A percentile compares a stretch with the other conserved stretches of the same genome.
Conservation (phyloP, 2,113 vertebrate species). For the Myrmophylax atrothorax region DNA sequence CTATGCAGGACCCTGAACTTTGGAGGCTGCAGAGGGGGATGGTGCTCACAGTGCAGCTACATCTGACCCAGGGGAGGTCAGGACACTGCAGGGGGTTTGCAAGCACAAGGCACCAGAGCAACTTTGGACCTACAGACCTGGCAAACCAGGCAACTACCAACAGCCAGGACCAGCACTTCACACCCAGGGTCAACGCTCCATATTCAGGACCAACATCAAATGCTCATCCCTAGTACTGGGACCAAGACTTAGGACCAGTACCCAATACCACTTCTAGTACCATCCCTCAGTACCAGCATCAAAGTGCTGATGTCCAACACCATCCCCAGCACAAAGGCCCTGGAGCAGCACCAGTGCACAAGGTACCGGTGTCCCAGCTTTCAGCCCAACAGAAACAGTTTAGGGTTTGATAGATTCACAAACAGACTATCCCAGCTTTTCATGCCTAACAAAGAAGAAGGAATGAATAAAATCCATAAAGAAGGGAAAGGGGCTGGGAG, state of each 20-base stretch:
- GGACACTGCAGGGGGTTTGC: fast-evolving
- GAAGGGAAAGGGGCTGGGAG: neutral
- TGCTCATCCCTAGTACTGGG: neutral
- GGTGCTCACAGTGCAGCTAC: neutral
- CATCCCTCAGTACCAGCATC: neutral
- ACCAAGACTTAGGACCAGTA: neutral
- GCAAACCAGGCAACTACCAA: neutral
- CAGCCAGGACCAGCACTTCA: neutral
- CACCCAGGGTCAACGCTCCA: neutral
- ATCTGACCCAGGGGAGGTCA: fast-evolving
- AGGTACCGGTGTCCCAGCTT: neutral
- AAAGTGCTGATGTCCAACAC: neutral
- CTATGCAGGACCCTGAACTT: neutral
- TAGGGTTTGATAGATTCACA: neutral
- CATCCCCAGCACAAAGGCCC: neutral
- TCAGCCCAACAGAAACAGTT: neutral
- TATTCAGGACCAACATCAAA: neutral
- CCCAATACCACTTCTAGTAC: neutral
- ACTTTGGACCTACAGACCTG: neutral
- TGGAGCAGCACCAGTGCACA: fast-evolving
- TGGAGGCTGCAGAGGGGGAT: neutral
- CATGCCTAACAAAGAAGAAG: neutral
- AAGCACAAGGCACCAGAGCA: neutral
- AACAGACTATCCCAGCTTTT: neutral
- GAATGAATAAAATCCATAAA: neutral